Evolutionary conservation across 1,140 invertebrate species (phyloP).

Genomic region (Calliopsis andreniformis): DNA sequence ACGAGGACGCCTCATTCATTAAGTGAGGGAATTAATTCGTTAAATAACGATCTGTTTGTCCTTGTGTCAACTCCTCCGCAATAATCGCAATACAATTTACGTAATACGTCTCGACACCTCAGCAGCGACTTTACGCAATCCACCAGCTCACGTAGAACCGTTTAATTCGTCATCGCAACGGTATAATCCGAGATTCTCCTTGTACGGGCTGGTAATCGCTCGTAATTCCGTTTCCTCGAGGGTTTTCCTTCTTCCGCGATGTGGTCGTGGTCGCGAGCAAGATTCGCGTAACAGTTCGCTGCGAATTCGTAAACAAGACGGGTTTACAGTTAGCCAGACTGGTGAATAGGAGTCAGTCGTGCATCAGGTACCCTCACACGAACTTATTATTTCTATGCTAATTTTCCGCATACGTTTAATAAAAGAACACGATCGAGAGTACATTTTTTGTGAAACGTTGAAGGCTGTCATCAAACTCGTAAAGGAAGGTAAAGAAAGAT

Average conservation of each 20-base stretch:
- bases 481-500: too few relatives aligned
- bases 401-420: constrained; percentile 38
- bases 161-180: constrained; percentile 26
- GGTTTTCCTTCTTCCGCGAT: not conserved
- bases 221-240: not conserved
- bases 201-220: constrained; percentile 11
- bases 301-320: constrained; percentile 33
- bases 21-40: not conserved
- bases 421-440: not conserved
- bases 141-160: not conserved
- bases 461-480: too few relatives aligned
- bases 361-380: not conserved
- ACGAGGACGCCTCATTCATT: too few relatives aligned
- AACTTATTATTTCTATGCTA: constrained; percentile 44
- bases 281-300: constrained; percentile 13
- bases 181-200: constrained; percentile 6
- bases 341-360: constrained; percentile 45
- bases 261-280: not conserved
- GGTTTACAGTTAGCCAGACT: constrained; percentile 57
- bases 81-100: constrained; percentile 26
- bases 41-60: not conserved
- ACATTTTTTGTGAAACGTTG: not conserved
- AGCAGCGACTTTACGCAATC: constrained; percentile 19
- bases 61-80: not conserved
- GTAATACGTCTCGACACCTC: constrained; percentile 12